Base-by-base conservation (phyloP, 1,140 invertebrate genomes). In the Rhagoletis zephyria region DNA sequence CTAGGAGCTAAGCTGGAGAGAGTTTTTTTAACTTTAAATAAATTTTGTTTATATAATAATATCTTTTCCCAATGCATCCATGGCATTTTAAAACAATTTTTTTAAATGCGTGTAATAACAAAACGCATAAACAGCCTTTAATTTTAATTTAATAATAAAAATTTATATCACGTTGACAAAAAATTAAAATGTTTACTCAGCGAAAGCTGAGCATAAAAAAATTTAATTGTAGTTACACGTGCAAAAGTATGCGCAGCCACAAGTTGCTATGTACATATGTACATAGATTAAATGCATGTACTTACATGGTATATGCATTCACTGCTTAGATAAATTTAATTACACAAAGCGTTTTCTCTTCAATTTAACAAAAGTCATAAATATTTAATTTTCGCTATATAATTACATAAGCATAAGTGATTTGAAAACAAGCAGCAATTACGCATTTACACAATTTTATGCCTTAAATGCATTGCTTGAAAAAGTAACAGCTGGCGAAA, bases 351-450 rank as follows among this genome's bases (percentile, higher is more conserved):
- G 30, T 48, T 48, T 48, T 48, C 45, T 5, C 12, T 16, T 6
- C 65, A 10, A 40, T 3, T 70, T 14, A 16, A 48, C 9, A 74
- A 74, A 74, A 74, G 10, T n/a, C 14, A 45, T 74, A 74, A 74
- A 74, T 81, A 81, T 81, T 56, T 19, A 51, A 19, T 81, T 51
- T 56, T 48, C 9, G 10, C n/a, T 51, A 7, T 16, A 14, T 56
- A 81, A 81, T 81, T 81, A 30, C 74, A 51, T 56, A 51, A 81
- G 9, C 74, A 19, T 16, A 81, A 67, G 12, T 48, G 40, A 65
- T 65, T 40, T 40, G 40, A 48, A 42, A 74, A 74, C 42, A 14
- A 74, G 48, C 30, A 74, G 2, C 42, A 19, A 48, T 81, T 81
- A 59, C n/a, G 10, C 42, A 74, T 42, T 74, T 74, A 45, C 45